These are phyloP conservation scores for Rotaria socialis DNA, from an alignment of 2,888 invertebrate species.

Conservation along the genomic window DNA sequence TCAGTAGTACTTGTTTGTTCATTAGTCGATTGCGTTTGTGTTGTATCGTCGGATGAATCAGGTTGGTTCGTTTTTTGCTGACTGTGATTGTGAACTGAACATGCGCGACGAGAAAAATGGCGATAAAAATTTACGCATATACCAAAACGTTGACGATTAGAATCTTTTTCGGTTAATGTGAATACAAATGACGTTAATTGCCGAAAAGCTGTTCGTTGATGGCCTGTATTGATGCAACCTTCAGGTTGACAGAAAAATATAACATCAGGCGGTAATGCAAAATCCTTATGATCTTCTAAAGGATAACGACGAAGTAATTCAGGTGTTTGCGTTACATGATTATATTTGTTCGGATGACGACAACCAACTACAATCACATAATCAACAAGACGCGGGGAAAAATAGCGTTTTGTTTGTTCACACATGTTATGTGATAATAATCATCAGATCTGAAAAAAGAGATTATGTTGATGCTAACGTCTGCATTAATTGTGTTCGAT, in stretches of 20 bases:
- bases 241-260: slow-evolving; percentile 99
- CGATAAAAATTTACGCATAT: slow-evolving; percentile 97
- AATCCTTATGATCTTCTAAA: slow-evolving; percentile 88
- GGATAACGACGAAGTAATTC: slow-evolving; percentile 86
- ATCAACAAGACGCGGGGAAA: slow-evolving; percentile 70
- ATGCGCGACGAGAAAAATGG: slow-evolving; percentile 18
- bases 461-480: too few relatives aligned
- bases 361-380: slow-evolving; percentile 95
- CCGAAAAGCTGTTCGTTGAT: slow-evolving; percentile 66
- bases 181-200: slow-evolving; percentile 96
- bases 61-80: slow-evolving; percentile 43
- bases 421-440: slow-evolving; percentile 35
- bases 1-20: slow-evolving; percentile 33
- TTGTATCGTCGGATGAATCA: background rate
- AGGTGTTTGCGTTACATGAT: slow-evolving; percentile 70
- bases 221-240: slow-evolving; percentile 70
- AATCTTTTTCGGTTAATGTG: slow-evolving; percentile 95
- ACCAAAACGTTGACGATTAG: slow-evolving; percentile 74
- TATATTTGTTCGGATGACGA: slow-evolving; percentile 64
- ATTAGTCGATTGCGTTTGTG: slow-evolving; percentile 47
- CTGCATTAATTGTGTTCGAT: background rate
- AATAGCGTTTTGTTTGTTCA: slow-evolving; percentile 53
- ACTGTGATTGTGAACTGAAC: slow-evolving; percentile 35
- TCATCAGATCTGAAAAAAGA: slow-evolving; percentile 5
- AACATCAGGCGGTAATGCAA: slow-evolving; percentile 92